phyloP scores from a whole-genome alignment of 2,113 vertebrate species.

The Beaufortia kweichowensis region DNA sequence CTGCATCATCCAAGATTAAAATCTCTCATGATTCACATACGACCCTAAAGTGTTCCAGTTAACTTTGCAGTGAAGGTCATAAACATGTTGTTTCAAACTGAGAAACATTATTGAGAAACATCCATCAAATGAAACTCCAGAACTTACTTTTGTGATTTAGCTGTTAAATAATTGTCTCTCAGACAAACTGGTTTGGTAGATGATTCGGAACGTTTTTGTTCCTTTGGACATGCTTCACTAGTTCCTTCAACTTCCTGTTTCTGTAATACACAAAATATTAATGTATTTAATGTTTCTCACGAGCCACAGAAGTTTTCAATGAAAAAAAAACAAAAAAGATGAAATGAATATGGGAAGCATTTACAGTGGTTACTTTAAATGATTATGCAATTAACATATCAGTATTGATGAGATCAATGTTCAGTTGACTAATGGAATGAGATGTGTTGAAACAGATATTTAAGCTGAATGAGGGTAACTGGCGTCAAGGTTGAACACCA shows the following conservation, averaged over 20 bases:
- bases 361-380: not conserved
- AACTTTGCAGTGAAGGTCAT: not conserved
- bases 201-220: constrained; percentile 14
- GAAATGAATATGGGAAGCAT: not conserved
- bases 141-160: not conserved
- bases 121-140: not conserved
- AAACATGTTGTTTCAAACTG: constrained; percentile 23
- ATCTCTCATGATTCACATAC: not conserved
- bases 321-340: not conserved
- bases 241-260: not conserved
- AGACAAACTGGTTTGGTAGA: constrained; percentile 12
- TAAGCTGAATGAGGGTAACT: constrained; percentile 29
- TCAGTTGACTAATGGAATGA: constrained; percentile 38
- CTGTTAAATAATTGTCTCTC: not conserved
- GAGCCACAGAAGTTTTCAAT: not conserved
- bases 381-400: constrained; percentile 7
- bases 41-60: not conserved
- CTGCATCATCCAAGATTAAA: not conserved
- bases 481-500: constrained; percentile 20
- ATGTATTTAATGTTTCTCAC: constrained; percentile 16
- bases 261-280: not conserved
- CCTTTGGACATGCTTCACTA: not conserved
- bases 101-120: not conserved
- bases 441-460: constrained; percentile 28
- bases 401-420: constrained; percentile 3